Conservation (phyloP, 2,113 vertebrate genomes). For the Delphinapterus leucas region DNA sequence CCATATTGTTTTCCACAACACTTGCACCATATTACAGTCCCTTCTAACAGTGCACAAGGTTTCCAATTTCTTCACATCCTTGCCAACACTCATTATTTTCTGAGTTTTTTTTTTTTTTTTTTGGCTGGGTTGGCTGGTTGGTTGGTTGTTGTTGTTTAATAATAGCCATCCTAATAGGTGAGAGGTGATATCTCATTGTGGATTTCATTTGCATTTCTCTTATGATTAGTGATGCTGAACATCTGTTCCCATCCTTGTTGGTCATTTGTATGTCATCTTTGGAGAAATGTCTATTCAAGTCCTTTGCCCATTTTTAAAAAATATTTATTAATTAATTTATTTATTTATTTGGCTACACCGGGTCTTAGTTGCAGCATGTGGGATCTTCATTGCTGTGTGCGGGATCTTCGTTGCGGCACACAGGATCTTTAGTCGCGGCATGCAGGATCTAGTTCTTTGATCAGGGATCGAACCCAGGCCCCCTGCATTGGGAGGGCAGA, state of each 20-base stretch:
- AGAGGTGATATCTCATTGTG: background rate
- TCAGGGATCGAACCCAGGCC: no score
- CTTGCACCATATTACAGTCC: background rate
- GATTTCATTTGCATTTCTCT: background rate
- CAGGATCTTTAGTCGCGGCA: no score
- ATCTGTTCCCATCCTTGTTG: background rate
- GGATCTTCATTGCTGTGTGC: no score
- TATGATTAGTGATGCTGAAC: background rate
- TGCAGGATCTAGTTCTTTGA: no score
- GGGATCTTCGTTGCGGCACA: no score
- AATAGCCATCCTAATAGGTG: background rate
- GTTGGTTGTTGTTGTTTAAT: background rate
- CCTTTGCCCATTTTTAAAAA: background rate
- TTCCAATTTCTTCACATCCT: background rate
- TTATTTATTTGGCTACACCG: no score
- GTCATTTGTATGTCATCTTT: background rate
- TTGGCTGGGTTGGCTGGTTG: background rate
- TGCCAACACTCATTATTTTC: background rate
- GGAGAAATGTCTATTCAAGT: background rate
- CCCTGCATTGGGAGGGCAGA: no score
- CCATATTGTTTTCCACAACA: background rate
- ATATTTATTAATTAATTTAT: no score
- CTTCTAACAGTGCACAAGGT: background rate
- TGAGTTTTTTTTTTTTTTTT: background rate
- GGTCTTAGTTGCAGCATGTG: no score